Evolutionary conservation across 1,140 invertebrate species (phyloP).

Genomic region (Phenacoccus solenopsis): DNA sequence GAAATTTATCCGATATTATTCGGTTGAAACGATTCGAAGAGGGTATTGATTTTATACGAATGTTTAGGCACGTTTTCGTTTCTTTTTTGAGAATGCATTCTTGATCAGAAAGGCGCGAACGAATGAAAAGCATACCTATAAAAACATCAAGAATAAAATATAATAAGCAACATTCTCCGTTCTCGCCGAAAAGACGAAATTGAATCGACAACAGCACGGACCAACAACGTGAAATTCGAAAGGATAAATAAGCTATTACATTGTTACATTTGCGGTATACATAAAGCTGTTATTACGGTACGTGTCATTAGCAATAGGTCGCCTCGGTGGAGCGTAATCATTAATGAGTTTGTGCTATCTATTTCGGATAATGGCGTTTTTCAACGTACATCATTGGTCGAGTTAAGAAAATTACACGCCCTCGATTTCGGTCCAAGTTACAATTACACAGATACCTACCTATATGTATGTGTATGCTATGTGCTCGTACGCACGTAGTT

Average conservation of each 20-base stretch:
- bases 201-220: neutral
- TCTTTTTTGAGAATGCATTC: no score
- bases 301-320: constrained; percentile 12
- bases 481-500: no score
- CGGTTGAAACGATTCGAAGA: no score
- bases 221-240: neutral
- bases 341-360: constrained; percentile 14
- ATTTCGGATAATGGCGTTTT: constrained; percentile 14
- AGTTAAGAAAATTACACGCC: constrained; percentile 8
- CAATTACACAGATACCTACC: neutral
- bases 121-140: no score
- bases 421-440: neutral
- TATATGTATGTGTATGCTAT: no score
- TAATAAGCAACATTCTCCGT: neutral
- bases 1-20: no score
- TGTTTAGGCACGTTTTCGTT: no score
- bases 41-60: no score
- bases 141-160: neutral
- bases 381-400: constrained; percentile 6
- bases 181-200: neutral
- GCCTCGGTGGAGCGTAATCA: neutral
- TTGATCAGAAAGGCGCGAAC: no score
- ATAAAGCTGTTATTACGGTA: constrained; percentile 7
- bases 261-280: constrained; percentile 1
- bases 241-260: constrained; percentile 3